Percentiles rank a stretch among this genome's conserved stretches.
These are phyloP conservation scores for Dinomys branickii DNA, from an alignment of 2,113 vertebrate species.

Conservation along the genomic window DNA sequence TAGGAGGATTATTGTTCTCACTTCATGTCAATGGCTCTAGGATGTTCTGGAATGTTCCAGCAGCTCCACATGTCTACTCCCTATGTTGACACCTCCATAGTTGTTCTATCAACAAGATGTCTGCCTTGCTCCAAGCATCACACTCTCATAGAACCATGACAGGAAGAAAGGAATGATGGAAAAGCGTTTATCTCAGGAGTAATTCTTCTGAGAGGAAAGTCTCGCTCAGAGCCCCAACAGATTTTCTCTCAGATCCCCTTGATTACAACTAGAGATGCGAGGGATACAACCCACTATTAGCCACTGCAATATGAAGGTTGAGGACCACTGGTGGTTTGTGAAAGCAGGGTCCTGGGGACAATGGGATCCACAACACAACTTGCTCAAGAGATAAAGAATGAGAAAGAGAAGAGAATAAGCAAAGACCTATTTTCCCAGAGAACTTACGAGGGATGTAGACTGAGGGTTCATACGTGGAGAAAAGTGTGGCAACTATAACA, in stretches of 20 bases:
- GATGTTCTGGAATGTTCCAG: not conserved
- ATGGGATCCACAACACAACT: fast-evolving
- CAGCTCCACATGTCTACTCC: not conserved
- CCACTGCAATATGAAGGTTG: not conserved
- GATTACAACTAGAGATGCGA: not conserved
- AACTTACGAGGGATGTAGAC: not conserved
- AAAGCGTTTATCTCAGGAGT: not conserved
- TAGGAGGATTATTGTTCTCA: not conserved
- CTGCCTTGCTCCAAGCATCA: not conserved
- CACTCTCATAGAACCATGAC: not conserved
- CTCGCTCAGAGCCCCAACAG: no score
- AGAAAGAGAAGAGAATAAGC: not conserved
- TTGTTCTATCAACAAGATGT: not conserved
- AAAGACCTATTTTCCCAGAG: not conserved
- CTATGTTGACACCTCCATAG: fast-evolving
- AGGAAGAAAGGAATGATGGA: not conserved
- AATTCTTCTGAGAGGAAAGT: not conserved
- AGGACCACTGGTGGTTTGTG: fast-evolving
- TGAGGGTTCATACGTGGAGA: not conserved
- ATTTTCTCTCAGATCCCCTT: not conserved
- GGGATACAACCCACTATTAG: not conserved
- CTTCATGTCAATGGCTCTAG: not conserved
- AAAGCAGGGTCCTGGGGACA: not conserved
- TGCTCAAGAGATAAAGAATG: not conserved
- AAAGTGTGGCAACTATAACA: not conserved